A percentile compares a stretch with the other conserved stretches of the same genome.
These are phyloP conservation scores for Zaprionus lachaisei DNA, from an alignment of 1,140 invertebrate species.

Conservation along the genomic window DNA sequence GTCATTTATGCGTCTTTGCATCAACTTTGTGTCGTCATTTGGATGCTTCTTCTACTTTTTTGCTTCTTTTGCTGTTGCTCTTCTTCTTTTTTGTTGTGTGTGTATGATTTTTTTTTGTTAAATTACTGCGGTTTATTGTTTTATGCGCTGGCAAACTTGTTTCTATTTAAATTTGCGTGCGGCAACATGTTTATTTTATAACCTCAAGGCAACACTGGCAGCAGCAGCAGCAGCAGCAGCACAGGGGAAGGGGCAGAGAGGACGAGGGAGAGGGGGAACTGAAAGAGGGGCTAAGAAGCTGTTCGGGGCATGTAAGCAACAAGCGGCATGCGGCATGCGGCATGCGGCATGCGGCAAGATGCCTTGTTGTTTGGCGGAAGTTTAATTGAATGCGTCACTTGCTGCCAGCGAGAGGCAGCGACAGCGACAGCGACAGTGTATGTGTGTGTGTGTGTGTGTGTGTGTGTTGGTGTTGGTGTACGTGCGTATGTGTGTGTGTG, in stretches of 20 bases:
- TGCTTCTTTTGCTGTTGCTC: background rate
- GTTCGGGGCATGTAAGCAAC: conserved; percentile 15
- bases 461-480: background rate
- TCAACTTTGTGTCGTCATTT: conserved; percentile 32
- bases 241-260: background rate
- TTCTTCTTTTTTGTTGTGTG: conserved; percentile 19
- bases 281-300: background rate
- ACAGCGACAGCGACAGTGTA: conserved; percentile 2
- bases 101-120: conserved; percentile 27
- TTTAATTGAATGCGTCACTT: conserved; percentile 83
- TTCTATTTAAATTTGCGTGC: conserved; percentile 84
- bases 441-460: conserved; percentile 1
- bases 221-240: conserved; percentile 16
- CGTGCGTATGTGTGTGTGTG: conserved; percentile 5
- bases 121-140: conserved; percentile 79
- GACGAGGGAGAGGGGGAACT: background rate
- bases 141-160: conserved; percentile 81
- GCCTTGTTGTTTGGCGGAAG: conserved; percentile 82
- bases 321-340: conserved; percentile 37
- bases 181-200: conserved; percentile 84
- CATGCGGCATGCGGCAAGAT: conserved; percentile 51
- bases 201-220: conserved; percentile 64
- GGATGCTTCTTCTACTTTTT: conserved; percentile 14
- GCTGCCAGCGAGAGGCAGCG: conserved; percentile 32
- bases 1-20: conserved; percentile 28